Evolutionary conservation across 2,888 invertebrate species (phyloP).

Genomic region (Coleophora deauratella): DNA sequence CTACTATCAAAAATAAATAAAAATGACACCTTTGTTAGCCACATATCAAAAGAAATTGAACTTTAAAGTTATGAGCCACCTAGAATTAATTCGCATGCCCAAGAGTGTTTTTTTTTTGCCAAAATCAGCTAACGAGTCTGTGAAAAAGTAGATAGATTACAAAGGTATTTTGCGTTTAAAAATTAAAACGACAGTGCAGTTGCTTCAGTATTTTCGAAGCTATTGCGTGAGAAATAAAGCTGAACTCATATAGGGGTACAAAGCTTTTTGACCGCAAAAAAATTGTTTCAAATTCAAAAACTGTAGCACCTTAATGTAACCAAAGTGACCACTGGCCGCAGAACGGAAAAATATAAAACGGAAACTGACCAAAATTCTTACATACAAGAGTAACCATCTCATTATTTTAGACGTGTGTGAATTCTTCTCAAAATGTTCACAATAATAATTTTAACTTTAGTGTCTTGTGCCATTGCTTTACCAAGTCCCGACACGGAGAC

Average conservation of each 20-base stretch:
- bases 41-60: slow-evolving; percentile 17
- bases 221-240: slow-evolving; percentile 14
- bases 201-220: no score
- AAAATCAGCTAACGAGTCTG: slow-evolving; percentile 30
- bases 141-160: slow-evolving; percentile 29
- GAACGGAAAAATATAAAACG: slow-evolving; percentile 47
- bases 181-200: slow-evolving; percentile 12
- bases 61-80: slow-evolving; percentile 14
- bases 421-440: slow-evolving; percentile 32
- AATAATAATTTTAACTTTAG: slow-evolving; percentile 21
- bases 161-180: slow-evolving; percentile 16
- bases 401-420: slow-evolving; percentile 25
- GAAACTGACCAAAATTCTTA: slow-evolving; percentile 30
- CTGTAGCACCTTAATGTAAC: slow-evolving; percentile 37
- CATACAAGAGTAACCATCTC: no score
- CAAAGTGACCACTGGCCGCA: slow-evolving; percentile 51
- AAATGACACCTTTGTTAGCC: slow-evolving; percentile 8
- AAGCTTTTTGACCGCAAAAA: slow-evolving; percentile 14
- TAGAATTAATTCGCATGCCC: slow-evolving; percentile 14
- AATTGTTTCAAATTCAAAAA: slow-evolving; percentile 26
- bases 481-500: slow-evolving; percentile 32
- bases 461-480: slow-evolving; percentile 29
- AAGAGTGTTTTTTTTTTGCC: slow-evolving; percentile 12
- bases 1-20: slow-evolving; percentile 22
- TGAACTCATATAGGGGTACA: neutral